Evolutionary conservation across 2,113 vertebrate species (phyloP).

Genomic region (Prietella phreatophila): DNA sequence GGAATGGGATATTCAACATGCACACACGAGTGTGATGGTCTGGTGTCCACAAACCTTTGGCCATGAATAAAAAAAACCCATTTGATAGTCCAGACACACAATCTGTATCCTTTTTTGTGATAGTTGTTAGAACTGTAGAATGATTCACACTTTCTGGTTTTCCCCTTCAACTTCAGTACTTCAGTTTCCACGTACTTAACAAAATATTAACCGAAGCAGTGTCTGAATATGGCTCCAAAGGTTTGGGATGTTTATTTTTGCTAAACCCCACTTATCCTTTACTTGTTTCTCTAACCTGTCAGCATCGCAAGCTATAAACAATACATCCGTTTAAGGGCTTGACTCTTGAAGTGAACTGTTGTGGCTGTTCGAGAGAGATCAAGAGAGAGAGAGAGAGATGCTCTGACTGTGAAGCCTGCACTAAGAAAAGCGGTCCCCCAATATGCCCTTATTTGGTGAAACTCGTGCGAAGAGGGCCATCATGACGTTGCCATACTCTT

Average conservation of each 20-base stretch:
- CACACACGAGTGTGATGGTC: background rate
- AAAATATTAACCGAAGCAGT: slow-evolving; percentile 5
- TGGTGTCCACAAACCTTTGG: background rate
- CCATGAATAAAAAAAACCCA: too few species aligned
- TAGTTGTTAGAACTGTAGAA: background rate
- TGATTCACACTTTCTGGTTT: background rate
- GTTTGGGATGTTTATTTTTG: slow-evolving; percentile 2
- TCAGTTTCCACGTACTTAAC: background rate
- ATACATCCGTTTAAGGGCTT: slow-evolving; percentile 9
- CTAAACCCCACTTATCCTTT: background rate
- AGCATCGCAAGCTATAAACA: slow-evolving; percentile 24
- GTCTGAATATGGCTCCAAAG: slow-evolving; percentile 38
- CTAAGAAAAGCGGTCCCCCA: slow-evolving; percentile 66
- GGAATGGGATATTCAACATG: background rate
- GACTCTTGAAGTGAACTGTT: slow-evolving; percentile 58
- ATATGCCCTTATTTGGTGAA: slow-evolving; percentile 80
- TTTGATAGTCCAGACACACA: background rate
- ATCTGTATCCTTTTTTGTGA: background rate
- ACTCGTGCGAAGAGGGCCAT: slow-evolving; percentile 57
- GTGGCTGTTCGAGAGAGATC: slow-evolving; percentile 49
- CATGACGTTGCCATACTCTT: slow-evolving; percentile 57
- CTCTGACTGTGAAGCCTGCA: slow-evolving; percentile 52
- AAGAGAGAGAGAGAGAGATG: slow-evolving; percentile 57
- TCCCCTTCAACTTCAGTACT: background rate
- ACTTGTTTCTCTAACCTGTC: slow-evolving; percentile 24